phyloP scores from a whole-genome alignment of 2,113 vertebrate species.

The Rhombomys opimus region DNA sequence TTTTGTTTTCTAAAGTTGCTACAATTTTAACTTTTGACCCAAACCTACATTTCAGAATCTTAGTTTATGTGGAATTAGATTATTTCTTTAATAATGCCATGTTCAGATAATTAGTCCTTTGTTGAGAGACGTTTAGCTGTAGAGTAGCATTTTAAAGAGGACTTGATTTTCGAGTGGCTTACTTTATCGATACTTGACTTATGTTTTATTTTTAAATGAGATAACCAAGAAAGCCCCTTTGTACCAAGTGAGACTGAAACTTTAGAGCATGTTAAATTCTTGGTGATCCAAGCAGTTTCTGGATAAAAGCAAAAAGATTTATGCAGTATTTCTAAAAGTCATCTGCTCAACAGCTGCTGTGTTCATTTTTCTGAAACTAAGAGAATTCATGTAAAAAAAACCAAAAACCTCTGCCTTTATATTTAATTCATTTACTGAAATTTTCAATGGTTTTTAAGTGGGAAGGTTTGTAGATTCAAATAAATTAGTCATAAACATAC shows the following conservation, averaged over 20 bases:
- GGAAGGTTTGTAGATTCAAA: conserved; percentile 17
- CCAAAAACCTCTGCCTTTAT: not conserved
- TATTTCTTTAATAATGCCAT: conserved; percentile 41
- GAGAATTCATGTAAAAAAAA: conserved; percentile 5
- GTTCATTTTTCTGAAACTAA: conserved; percentile 34
- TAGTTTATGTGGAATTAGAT: conserved; percentile 17
- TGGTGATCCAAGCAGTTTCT: conserved; percentile 24
- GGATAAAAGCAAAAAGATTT: not conserved
- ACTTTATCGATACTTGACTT: not conserved
- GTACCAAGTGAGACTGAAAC: not conserved
- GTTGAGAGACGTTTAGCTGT: conserved; percentile 6
- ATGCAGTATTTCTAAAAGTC: not conserved
- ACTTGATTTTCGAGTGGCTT: not conserved
- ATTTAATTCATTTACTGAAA: conserved; percentile 42
- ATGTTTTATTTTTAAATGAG: conserved; percentile 4
- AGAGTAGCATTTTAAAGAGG: conserved; percentile 2
- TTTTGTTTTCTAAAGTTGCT: conserved; percentile 25
- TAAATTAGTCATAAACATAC: conserved; percentile 29
- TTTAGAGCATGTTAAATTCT: conserved; percentile 51
- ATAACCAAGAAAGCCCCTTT: conserved; percentile 8
- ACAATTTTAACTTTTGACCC: conserved; percentile 43
- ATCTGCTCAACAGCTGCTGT: not conserved
- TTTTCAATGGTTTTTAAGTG: conserved; percentile 53
- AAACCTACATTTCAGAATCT: conserved; percentile 39
- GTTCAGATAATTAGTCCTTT: not conserved